These are phyloP conservation scores for Hylomyscus alleni DNA, from an alignment of 2,797 vertebrate genomes.

Conservation along the genomic window DNA sequence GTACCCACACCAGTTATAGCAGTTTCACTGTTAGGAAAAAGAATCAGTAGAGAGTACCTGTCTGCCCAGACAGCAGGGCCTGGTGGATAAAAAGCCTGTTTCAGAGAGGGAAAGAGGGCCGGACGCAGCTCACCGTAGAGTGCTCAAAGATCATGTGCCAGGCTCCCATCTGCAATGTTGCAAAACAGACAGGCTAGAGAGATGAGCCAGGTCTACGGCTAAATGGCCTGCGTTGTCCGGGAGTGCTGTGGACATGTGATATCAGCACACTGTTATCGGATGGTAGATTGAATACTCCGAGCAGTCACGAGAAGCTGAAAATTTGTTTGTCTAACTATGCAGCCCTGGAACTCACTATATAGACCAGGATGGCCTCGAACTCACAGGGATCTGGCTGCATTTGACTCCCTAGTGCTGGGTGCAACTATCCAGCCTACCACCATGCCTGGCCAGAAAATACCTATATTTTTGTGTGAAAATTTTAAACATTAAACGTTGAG, in stretches of 20 bases:
- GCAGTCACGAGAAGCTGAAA: not conserved
- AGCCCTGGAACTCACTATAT: not conserved
- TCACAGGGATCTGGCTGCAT: not conserved
- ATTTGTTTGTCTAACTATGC: not conserved
- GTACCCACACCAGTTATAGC: no score
- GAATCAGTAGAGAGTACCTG: not conserved
- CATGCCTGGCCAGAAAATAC: not conserved
- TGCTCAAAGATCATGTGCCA: not conserved
- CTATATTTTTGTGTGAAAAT: not conserved
- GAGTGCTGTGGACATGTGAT: not conserved
- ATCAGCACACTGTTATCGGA: no score
- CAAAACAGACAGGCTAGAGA: no score
- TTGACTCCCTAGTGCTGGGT: not conserved
- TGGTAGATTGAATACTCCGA: not conserved
- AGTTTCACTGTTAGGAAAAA: not conserved
- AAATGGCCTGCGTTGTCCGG: not conserved
- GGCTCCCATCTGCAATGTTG: not conserved
- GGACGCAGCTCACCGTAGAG: not conserved
- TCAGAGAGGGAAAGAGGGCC: not conserved
- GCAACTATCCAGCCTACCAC: not conserved
- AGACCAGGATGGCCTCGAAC: not conserved
- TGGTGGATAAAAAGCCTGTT: not conserved
- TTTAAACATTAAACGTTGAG: not conserved
- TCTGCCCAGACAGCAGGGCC: no score
- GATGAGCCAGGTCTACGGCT: rapidly evolving